These are phyloP conservation scores for Pseudonaja textilis DNA, from an alignment of 2,113 vertebrate species.

Conservation along the genomic window DNA sequence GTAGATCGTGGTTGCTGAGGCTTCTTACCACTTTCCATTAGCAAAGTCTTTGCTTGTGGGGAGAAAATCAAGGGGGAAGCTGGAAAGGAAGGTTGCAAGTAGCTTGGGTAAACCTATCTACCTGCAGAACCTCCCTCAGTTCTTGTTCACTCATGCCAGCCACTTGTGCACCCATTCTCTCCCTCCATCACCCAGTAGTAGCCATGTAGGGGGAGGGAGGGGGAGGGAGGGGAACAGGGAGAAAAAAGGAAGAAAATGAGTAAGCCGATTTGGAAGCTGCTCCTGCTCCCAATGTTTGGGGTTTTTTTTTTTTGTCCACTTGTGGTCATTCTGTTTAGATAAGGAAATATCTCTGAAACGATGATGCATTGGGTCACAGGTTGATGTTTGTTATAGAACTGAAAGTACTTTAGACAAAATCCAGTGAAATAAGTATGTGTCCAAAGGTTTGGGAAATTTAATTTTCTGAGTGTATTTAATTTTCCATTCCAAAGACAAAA, in stretches of 20 bases:
- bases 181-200: neutral
- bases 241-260: neutral
- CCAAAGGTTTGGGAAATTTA: neutral
- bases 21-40: neutral
- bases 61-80: neutral
- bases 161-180: neutral
- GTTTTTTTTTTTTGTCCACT: neutral
- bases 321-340: neutral
- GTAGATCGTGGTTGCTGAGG: neutral
- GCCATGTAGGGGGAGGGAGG: neutral
- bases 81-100: neutral
- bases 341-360: neutral
- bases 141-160: neutral
- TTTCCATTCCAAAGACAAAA: neutral
- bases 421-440: neutral
- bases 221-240: neutral
- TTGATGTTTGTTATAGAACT: neutral
- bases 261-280: neutral
- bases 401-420: neutral
- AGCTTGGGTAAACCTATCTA: neutral
- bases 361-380: neutral
- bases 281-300: neutral
- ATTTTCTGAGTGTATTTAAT: neutral
- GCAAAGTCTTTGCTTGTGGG: neutral
- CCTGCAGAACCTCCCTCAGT: neutral